These are phyloP conservation scores for Pangasius macronema DNA, from an alignment of 2,797 vertebrate genomes.

Conservation along the genomic window DNA sequence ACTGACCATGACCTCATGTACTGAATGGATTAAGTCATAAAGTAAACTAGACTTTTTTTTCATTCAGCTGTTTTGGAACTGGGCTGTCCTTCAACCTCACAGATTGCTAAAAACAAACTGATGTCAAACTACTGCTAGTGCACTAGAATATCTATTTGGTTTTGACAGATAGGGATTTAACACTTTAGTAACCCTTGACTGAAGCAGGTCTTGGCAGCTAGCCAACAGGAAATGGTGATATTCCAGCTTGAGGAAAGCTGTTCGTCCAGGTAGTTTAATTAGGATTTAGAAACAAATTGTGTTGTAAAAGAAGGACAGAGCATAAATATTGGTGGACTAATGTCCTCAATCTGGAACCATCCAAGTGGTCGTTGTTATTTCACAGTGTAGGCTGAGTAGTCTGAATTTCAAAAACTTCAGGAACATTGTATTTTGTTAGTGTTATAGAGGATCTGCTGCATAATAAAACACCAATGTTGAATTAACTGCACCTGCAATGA, in stretches of 20 bases:
- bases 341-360: neutral
- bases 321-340: neutral
- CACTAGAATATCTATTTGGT: slow-evolving; percentile 39
- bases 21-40: slow-evolving; percentile 41
- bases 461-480: neutral
- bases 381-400: slow-evolving; percentile 37
- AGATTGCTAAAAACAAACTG: slow-evolving; percentile 39
- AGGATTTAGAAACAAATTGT: slow-evolving; percentile 13
- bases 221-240: slow-evolving; percentile 4
- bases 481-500: slow-evolving; percentile 4
- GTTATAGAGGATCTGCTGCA: neutral
- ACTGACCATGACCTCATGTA: slow-evolving; percentile 52
- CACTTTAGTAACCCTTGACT: slow-evolving; percentile 27
- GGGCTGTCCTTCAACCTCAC: slow-evolving; percentile 34
- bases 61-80: slow-evolving; percentile 41
- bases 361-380: slow-evolving; percentile 26
- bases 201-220: slow-evolving; percentile 1
- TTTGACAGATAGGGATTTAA: slow-evolving; percentile 26
- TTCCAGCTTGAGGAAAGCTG: slow-evolving; percentile 17
- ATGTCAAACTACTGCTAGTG: slow-evolving; percentile 39
- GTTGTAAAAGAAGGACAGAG: neutral
- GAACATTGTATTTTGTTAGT: neutral
- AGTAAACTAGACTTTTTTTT: slow-evolving; percentile 46
- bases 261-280: slow-evolving; percentile 22
- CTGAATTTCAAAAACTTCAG: slow-evolving; percentile 7